phyloP scores from a whole-genome alignment of 2,113 vertebrate genomes.

The Origma solitaria region DNA sequence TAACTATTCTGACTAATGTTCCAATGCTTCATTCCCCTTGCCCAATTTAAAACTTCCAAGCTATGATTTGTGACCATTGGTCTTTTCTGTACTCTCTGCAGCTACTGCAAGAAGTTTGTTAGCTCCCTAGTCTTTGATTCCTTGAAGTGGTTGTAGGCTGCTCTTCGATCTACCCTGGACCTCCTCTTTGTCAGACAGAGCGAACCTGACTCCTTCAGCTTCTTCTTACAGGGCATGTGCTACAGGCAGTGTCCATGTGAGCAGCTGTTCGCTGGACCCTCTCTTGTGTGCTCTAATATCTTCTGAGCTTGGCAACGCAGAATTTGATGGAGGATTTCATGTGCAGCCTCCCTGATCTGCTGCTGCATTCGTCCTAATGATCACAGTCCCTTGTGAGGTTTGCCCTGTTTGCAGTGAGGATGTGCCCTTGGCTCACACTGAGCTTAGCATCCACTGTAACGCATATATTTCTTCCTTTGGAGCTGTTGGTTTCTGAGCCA shows the following conservation, averaged over 20 bases:
- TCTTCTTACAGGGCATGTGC: neutral
- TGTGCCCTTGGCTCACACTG: neutral
- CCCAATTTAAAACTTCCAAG: neutral
- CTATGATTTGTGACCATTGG: neutral
- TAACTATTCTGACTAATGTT: neutral
- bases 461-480: neutral
- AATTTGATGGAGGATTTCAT: neutral
- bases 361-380: neutral
- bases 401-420: neutral
- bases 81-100: neutral
- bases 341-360: neutral
- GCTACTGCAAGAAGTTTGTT: neutral
- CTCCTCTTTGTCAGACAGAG: neutral
- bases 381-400: neutral
- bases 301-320: neutral
- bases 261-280: neutral
- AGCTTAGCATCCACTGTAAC: neutral
- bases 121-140: neutral
- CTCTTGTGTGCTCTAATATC: neutral
- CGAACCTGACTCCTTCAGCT: neutral
- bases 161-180: neutral
- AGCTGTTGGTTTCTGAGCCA: neutral
- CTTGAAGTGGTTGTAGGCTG: neutral
- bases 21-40: neutral
- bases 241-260: neutral